Percentiles rank a stretch among this genome's conserved stretches.
These are phyloP conservation scores for Carpatolechia fugitivella DNA, from an alignment of 2,888 invertebrate genomes.

Conservation along the genomic window DNA sequence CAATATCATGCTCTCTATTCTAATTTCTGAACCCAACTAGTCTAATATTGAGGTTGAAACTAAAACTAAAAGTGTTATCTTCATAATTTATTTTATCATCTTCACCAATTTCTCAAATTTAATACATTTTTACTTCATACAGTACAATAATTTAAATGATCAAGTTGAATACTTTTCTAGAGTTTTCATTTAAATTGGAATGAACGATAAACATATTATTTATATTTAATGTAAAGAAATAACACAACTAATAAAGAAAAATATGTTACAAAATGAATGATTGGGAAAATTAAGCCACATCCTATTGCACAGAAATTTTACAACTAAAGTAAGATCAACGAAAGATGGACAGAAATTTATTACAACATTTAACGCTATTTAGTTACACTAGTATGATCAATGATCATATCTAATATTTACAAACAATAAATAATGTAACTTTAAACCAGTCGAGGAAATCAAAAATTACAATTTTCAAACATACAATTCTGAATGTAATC, in stretches of 20 bases:
- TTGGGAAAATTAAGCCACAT: constrained; percentile 58
- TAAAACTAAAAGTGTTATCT: constrained; percentile 53
- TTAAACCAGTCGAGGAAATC: constrained; percentile 51
- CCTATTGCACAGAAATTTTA: constrained; percentile 68
- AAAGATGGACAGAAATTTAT: constrained; percentile 33
- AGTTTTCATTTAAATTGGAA: constrained; percentile 76
- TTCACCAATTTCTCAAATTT: constrained; percentile 77
- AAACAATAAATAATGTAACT: constrained; percentile 77
- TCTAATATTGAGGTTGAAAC: not conserved
- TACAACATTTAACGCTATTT: constrained; percentile 58
- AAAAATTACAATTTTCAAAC: constrained; percentile 47
- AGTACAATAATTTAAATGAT: constrained; percentile 79
- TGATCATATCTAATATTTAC: constrained; percentile 64
- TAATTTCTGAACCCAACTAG: not conserved
- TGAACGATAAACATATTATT: constrained; percentile 76
- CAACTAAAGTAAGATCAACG: constrained; percentile 33
- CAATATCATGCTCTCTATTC: not conserved
- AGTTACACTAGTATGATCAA: constrained; percentile 38
- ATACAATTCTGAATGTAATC: constrained; percentile 40
- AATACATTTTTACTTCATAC: constrained; percentile 74
- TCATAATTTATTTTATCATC: constrained; percentile 78
- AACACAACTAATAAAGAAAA: constrained; percentile 68
- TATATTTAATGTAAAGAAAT: constrained; percentile 71
- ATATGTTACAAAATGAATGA: constrained; percentile 58
- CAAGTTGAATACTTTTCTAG: constrained; percentile 71